Evolutionary conservation across 1,140 invertebrate genomes (phyloP), one percentile per base, ranked within the genome.

Genomic region (Drosophila lacertosa): DNA sequence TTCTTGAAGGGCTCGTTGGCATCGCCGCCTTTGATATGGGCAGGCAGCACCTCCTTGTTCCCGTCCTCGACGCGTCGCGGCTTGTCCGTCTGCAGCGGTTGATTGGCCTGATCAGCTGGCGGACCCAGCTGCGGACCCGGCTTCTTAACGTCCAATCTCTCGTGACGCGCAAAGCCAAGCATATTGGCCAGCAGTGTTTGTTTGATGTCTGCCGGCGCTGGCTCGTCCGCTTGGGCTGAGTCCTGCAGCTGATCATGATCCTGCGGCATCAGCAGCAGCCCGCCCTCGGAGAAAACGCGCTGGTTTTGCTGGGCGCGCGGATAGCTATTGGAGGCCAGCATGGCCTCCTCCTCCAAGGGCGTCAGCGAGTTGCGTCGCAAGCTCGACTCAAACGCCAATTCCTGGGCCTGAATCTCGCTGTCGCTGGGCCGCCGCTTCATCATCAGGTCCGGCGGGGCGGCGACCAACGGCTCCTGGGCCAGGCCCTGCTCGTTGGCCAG

Each of bases 131-230:
- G 94, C 18, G 97, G 97, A 29, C 97, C 97, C 2, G 97, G 97
- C 93, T 98, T 98, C 92, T 98, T 98, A n/a, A 98, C 97, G 92
- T 98, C 97, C 35, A 98, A 93, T 77, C 97, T 93, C 93, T 98
- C 97, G 62, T 94, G 94, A 76, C 97, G 93, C 72, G 96, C 95
- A 91, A 98, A 98, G 26, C 95, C 95, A 92, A 93, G 92, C 79
- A 91, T 91, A 22, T 86, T 90, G 37, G 82, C 89, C 37, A 91
- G 37, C 1, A 91, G 66, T 15, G 82, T 33, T 15, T 88, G 77
- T 35, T 88, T 88, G 1, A 81, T 20, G 89, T 92, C 92, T 15
- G 90, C 76, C 81, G 92, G 90, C 16, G 90, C 76, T 80, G 92
- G 90, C 20, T 89, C 77, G 15, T 82, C 88, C 0, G 63, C 71